phyloP scores from a whole-genome alignment of 2,888 invertebrate species.

The Imbricaverruca yamaguchii region DNA sequence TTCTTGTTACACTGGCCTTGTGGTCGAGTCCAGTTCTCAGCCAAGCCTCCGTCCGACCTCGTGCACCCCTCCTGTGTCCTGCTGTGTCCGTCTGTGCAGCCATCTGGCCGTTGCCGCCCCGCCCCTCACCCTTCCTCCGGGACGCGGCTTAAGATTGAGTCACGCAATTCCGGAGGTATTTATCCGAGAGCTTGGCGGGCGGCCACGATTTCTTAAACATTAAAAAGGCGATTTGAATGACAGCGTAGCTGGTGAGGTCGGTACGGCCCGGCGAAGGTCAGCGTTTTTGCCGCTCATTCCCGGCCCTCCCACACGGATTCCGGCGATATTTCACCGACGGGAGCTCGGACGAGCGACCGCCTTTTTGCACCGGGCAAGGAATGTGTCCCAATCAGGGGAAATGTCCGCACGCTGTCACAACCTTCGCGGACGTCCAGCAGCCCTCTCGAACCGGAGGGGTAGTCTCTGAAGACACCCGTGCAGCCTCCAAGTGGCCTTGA shows the following conservation, averaged over 20 bases:
- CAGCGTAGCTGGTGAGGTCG: background rate
- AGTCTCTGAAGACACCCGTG: too few species aligned
- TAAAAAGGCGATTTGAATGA: conserved; percentile 8
- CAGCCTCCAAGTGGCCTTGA: too few species aligned
- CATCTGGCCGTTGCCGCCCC: conserved; percentile 26
- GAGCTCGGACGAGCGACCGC: background rate
- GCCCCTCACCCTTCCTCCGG: conserved; percentile 21
- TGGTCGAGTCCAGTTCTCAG: too few species aligned
- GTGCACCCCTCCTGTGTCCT: too few species aligned
- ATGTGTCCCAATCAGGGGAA: conserved; percentile 3
- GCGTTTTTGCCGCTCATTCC: background rate
- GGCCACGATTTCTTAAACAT: background rate
- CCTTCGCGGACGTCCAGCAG: too few species aligned
- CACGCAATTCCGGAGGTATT: background rate
- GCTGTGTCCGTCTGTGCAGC: conserved; percentile 30
- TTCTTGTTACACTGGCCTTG: too few species aligned
- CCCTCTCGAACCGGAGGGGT: too few species aligned
- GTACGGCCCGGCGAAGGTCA: background rate
- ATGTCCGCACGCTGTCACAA: too few species aligned
- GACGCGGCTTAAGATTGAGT: conserved; percentile 17
- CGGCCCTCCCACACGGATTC: background rate
- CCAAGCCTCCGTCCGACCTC: too few species aligned
- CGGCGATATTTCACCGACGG: background rate
- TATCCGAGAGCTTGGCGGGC: background rate
- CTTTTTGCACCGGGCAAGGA: background rate